phyloP scores from a whole-genome alignment of 2,797 vertebrate genomes.

The Vipera latastei region DNA sequence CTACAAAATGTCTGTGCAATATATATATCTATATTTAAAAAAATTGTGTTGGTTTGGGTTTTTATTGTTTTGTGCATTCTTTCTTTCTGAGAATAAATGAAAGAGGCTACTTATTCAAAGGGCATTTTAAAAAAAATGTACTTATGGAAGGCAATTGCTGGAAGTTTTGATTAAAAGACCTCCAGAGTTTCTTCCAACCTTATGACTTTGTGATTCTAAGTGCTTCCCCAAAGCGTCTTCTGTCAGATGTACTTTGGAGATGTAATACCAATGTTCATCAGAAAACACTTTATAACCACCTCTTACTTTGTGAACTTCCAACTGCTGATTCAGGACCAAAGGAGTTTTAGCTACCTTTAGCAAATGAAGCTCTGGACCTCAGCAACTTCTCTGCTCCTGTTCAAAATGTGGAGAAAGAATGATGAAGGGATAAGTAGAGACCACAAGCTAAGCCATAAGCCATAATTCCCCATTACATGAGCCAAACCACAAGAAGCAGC shows the following conservation, averaged over 20 bases:
- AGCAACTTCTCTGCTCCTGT: not conserved
- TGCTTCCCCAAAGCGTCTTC: not conserved
- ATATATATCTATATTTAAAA: too few relatives aligned
- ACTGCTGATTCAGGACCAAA: not conserved
- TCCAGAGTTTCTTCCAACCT: not conserved
- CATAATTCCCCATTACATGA: not conserved
- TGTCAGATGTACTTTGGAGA: not conserved
- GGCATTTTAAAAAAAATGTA: not conserved
- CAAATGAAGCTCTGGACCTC: not conserved
- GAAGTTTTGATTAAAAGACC: not conserved
- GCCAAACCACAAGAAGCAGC: not conserved
- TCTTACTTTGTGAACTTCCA: not conserved
- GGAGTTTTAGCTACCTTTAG: not conserved
- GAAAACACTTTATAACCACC: not conserved
- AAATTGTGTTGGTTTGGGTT: not conserved
- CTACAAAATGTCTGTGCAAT: not conserved
- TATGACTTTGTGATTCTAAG: not conserved
- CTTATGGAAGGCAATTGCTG: not conserved
- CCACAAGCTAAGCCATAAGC: not conserved
- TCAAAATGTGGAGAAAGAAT: not conserved
- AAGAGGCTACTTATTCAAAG: not conserved
- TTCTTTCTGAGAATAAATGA: not conserved
- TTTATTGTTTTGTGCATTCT: not conserved
- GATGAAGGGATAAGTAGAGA: too few relatives aligned
- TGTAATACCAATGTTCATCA: not conserved